These are phyloP conservation scores for Danionella cerebrum DNA, from an alignment of 2,113 vertebrate genomes.

Conservation along the genomic window DNA sequence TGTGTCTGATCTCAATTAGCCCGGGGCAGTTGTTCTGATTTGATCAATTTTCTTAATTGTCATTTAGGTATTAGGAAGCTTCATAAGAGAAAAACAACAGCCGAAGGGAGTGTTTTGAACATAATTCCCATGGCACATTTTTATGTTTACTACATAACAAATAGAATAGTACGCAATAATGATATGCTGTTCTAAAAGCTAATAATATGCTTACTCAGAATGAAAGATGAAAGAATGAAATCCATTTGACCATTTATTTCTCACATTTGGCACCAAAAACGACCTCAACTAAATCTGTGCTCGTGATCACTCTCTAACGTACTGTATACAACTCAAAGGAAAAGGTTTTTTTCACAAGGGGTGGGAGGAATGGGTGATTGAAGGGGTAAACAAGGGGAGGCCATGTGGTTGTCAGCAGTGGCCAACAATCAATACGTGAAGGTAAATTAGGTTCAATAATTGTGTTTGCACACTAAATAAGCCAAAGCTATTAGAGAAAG, in stretches of 20 bases:
- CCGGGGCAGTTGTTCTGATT: slow-evolving; percentile 43
- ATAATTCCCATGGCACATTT: slow-evolving; percentile 16
- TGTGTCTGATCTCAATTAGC: slow-evolving; percentile 37
- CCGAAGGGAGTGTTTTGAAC: slow-evolving; percentile 32
- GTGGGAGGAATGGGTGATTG: not conserved
- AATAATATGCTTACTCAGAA: no score
- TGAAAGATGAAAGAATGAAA: no score
- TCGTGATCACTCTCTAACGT: slow-evolving; percentile 4
- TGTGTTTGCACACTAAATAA: slow-evolving; percentile 45
- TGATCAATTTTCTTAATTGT: slow-evolving; percentile 45
- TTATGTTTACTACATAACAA: not conserved
- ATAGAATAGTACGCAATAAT: no score
- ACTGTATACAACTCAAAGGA: slow-evolving; percentile 18
- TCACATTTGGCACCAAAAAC: no score
- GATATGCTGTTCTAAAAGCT: no score
- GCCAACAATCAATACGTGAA: slow-evolving; percentile 40
- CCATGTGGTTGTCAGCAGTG: slow-evolving; percentile 26
- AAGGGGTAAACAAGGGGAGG: slow-evolving; percentile 24
- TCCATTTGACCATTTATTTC: no score
- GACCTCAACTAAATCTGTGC: not conserved
- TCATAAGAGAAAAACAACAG: slow-evolving; percentile 38
- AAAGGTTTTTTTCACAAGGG: not conserved
- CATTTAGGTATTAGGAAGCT: slow-evolving; percentile 30
- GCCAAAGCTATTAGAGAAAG: slow-evolving; percentile 47
- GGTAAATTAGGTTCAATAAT: slow-evolving; percentile 42